Conservation (phyloP, 2,888 invertebrate genomes). For the Cordilura impudica region DNA sequence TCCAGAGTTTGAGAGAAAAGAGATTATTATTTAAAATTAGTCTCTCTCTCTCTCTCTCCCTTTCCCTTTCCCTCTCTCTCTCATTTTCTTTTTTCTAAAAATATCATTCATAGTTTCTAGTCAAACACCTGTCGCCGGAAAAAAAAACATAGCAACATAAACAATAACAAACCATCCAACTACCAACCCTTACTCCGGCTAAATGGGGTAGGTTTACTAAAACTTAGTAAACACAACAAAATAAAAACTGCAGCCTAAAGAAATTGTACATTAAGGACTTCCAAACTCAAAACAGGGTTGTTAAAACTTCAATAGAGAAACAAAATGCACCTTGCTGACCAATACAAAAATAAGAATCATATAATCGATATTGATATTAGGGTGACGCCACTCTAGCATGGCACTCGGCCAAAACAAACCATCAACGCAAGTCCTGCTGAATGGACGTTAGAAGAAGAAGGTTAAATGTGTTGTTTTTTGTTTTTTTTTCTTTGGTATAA, state of each 20-base stretch:
- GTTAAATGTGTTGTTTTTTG: neutral
- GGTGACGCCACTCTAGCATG: constrained; percentile 30
- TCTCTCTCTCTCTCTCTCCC: no score
- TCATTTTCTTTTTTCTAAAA: neutral
- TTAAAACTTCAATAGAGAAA: constrained; percentile 16
- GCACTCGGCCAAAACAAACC: constrained; percentile 56
- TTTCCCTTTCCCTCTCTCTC: neutral
- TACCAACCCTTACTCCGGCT: constrained; percentile 14
- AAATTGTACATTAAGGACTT: neutral
- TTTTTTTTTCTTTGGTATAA: neutral
- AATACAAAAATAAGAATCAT: constrained; percentile 17
- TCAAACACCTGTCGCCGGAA: constrained; percentile 47
- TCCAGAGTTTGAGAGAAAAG: no score
- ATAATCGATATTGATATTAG: constrained; percentile 48
- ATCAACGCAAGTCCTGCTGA: constrained; percentile 54
- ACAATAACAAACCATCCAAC: constrained; percentile 12
- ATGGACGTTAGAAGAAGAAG: constrained; percentile 24
- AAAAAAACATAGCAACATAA: constrained; percentile 43
- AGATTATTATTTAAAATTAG: no score
- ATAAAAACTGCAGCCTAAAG: neutral
- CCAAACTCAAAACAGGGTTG: constrained; percentile 6
- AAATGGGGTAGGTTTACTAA: constrained; percentile 8
- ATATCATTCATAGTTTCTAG: neutral
- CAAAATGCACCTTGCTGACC: constrained; percentile 58
- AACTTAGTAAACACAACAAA: neutral